A percentile compares a stretch with the other conserved stretches of the same genome.
Evolutionary conservation across 1,140 invertebrate genomes (phyloP).

Genomic region (Sitophilus oryzae): DNA sequence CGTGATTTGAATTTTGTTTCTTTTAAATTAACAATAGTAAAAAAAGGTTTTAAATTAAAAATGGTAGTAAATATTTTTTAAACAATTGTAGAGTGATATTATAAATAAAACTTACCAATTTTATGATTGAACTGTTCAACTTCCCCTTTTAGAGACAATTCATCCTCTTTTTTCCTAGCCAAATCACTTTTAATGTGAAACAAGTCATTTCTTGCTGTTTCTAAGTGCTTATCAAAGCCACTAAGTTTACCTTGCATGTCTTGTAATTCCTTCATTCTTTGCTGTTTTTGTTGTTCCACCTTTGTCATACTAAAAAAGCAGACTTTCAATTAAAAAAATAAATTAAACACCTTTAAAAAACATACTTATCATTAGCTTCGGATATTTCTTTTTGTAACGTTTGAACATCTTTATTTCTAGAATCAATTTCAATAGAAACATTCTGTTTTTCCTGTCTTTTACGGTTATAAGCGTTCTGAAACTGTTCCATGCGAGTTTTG

Average conservation of each 20-base stretch:
- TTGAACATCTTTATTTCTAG: slow-evolving; percentile 26
- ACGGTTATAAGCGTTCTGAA: slow-evolving; percentile 18
- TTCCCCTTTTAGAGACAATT: slow-evolving; percentile 37
- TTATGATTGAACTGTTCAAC: slow-evolving; percentile 32
- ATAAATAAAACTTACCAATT: slow-evolving; percentile 38
- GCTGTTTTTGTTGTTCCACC: slow-evolving; percentile 34
- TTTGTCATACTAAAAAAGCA: slow-evolving; percentile 26
- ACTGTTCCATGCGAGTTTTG: slow-evolving; percentile 22
- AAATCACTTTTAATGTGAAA: slow-evolving; percentile 46
- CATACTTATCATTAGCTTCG: slow-evolving; percentile 31
- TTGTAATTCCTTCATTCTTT: slow-evolving; percentile 28
- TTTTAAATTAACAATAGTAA: too few species aligned
- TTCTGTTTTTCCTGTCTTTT: slow-evolving; percentile 27
- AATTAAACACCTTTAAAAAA: slow-evolving; percentile 1
- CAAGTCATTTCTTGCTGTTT: slow-evolving; percentile 46
- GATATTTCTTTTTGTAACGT: slow-evolving; percentile 31
- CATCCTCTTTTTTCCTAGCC: slow-evolving; percentile 42
- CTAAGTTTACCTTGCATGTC: slow-evolving; percentile 39
- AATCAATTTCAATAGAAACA: slow-evolving; percentile 24
- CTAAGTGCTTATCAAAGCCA: slow-evolving; percentile 45
- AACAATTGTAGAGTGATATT: background rate
- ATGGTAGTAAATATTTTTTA: slow-evolving; percentile 12
- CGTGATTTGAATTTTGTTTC: background rate
- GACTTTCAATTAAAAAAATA: slow-evolving; percentile 3
- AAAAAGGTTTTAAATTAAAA: too few species aligned